These are phyloP conservation scores for Rhyacichthys aspro DNA, from an alignment of 2,797 vertebrate species.

Conservation along the genomic window DNA sequence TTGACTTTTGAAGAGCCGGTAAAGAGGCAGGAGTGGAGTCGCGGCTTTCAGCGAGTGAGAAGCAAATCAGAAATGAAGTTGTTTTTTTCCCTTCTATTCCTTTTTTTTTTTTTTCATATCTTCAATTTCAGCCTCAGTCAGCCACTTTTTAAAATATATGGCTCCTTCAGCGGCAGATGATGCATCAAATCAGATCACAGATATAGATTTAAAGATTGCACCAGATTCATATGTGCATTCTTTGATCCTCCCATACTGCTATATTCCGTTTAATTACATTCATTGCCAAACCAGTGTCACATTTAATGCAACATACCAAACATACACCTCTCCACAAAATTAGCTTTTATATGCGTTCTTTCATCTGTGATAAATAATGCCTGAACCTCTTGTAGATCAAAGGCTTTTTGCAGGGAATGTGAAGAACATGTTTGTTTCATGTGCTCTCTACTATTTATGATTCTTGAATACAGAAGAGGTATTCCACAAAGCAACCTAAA, in stretches of 20 bases:
- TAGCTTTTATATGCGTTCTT: not conserved
- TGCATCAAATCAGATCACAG: not conserved
- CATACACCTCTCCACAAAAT: not conserved
- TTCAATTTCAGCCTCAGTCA: slow-evolving; percentile 22
- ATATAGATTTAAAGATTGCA: not conserved
- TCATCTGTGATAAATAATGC: not conserved
- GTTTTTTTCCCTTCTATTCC: slow-evolving; percentile 3
- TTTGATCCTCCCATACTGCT: not conserved
- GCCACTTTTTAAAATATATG: slow-evolving; percentile 9
- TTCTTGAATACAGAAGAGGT: no score
- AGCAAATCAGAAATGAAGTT: slow-evolving; percentile 40
- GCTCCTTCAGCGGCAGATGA: slow-evolving; percentile 10
- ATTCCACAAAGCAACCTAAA: no score
- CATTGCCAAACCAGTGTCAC: no score
- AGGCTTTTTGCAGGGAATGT: not conserved
- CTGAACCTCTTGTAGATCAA: not conserved
- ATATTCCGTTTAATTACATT: not conserved
- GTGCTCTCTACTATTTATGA: not conserved
- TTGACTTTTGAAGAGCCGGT: slow-evolving; percentile 56
- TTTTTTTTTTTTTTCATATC: slow-evolving; percentile 12
- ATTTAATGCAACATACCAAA: not conserved
- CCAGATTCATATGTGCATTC: not conserved
- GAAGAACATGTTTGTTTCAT: not conserved
- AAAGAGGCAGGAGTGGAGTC: slow-evolving; percentile 39
- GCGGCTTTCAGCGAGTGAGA: slow-evolving; percentile 27